Base-by-base conservation (phyloP, 1,140 invertebrate species). In the Nephila pilipes region DNA sequence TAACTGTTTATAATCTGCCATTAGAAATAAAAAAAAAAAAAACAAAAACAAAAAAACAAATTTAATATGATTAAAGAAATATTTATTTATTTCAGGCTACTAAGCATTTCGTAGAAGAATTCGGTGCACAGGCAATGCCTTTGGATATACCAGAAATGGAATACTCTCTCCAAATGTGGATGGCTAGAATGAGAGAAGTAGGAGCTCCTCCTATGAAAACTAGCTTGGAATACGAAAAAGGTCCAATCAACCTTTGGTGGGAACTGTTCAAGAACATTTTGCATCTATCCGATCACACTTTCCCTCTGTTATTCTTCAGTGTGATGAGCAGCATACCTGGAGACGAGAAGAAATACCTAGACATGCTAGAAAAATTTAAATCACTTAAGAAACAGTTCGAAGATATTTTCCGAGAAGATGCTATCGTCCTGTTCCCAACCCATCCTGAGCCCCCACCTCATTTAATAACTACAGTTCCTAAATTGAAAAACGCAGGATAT, bases 281-380 rank as follows among this genome's bases (percentile, higher is more conserved):
- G 55, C 57, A 87, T 3, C 38, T 14, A 5, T 79, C 90, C 0
- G 58, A 89, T 2, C 65, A 92, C 36, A 94, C 87, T 32, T 29
- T 79, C 8, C 54, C 87, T 18, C 16, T 81, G 16, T 16, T 94
- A 20, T 85, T 97, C 0, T 97, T 98, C 1, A 97, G 97, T 0
- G 94, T 97, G 14, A 95, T 97, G 94, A 97, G 98, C 83, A 75
- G 98, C 83, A 75, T 16, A 22, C 54, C 46, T 18, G 18, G 29
- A 5, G 69, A 55, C 65, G 87, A 25, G 32, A 60, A 29, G 96
- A 97, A 46, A 95, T 97, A 91, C 60, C 54, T 60, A n/a, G 60
- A 63, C 20, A 89, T 63, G 58, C 75, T 60, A n/a, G 95, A 99
- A 98, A n/a, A 95, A 55, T 90, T 57, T 29, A 38, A 85, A 20